phyloP scores from a whole-genome alignment of 2,888 invertebrate genomes.

The Galeruca laticollis region DNA sequence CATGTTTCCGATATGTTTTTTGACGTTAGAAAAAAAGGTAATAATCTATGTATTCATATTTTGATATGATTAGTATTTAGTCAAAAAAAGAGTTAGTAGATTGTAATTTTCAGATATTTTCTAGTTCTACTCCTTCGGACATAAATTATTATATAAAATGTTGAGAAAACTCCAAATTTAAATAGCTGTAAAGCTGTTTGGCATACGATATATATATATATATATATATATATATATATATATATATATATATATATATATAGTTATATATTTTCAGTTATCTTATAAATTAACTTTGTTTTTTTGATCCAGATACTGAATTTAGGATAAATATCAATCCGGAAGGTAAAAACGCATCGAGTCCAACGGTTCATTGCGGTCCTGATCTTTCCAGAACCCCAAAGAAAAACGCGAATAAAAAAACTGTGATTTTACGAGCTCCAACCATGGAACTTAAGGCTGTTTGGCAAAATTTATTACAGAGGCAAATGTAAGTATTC shows the following conservation, averaged over 20 bases:
- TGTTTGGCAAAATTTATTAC: slow-evolving; percentile 90
- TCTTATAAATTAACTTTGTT: too few species aligned
- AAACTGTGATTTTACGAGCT: slow-evolving; percentile 81
- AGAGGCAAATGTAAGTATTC: slow-evolving; percentile 84
- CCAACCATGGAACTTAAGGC: slow-evolving; percentile 88
- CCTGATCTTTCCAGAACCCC: slow-evolving; percentile 74
- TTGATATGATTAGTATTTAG: too few species aligned
- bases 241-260: too few species aligned
- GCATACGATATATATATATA: too few species aligned
- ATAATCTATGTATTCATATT: not conserved
- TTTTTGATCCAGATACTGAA: slow-evolving; percentile 77
- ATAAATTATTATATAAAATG: too few species aligned
- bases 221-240: too few species aligned
- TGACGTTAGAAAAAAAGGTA: slow-evolving; percentile 86
- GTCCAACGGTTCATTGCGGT: slow-evolving; percentile 81
- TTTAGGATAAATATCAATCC: slow-evolving; percentile 83
- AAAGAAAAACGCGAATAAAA: slow-evolving; percentile 74
- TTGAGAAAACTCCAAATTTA: too few species aligned
- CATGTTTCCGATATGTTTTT: slow-evolving; percentile 87
- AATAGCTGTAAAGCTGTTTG: too few species aligned
- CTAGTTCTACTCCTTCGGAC: too few species aligned
- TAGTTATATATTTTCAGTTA: too few species aligned
- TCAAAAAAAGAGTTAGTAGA: too few species aligned
- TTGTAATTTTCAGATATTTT: too few species aligned
- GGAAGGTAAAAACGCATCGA: slow-evolving; percentile 72